Evolutionary conservation across 2,113 vertebrate species (phyloP).

Genomic region (Barnardius zonarius): DNA sequence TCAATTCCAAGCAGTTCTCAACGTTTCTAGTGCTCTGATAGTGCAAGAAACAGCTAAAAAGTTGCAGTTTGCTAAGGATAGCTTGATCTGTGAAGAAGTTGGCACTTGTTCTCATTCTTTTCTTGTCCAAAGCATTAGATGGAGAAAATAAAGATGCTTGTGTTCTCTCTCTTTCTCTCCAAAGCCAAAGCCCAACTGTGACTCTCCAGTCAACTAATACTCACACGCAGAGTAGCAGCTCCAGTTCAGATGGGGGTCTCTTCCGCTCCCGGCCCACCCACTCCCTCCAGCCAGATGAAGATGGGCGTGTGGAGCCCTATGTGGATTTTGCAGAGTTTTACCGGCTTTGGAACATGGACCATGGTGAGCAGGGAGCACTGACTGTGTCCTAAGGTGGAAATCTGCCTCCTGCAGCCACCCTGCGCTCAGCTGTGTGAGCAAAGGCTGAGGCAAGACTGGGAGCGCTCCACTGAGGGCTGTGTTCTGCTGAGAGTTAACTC

Average conservation of each 20-base stretch:
- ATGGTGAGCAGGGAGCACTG: conserved; percentile 78
- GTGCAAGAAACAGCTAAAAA: background rate
- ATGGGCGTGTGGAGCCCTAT: conserved; percentile 91
- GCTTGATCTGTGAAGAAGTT: background rate
- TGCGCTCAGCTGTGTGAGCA: fast-evolving
- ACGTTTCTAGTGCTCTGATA: background rate
- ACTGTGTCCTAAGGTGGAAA: conserved; percentile 34
- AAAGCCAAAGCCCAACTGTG: conserved; percentile 92
- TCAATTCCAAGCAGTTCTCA: background rate
- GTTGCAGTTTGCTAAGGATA: background rate
- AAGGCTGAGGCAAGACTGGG: background rate
- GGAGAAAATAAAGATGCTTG: background rate
- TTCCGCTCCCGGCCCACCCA: conserved; percentile 91
- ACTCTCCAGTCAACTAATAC: conserved; percentile 97
- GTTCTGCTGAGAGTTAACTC: background rate
- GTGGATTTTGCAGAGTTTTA: conserved; percentile 98
- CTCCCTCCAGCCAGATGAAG: conserved; percentile 91
- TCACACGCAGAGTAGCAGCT: conserved; percentile 97
- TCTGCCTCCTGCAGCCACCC: background rate
- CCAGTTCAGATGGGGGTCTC: conserved; percentile 89
- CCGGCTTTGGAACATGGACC: conserved; percentile 89
- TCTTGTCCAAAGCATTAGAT: background rate
- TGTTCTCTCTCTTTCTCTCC: background rate
- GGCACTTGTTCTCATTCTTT: background rate
- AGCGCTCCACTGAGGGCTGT: background rate